Evolutionary conservation across 2,888 invertebrate genomes (phyloP).

Genomic region (Lottia scabra): DNA sequence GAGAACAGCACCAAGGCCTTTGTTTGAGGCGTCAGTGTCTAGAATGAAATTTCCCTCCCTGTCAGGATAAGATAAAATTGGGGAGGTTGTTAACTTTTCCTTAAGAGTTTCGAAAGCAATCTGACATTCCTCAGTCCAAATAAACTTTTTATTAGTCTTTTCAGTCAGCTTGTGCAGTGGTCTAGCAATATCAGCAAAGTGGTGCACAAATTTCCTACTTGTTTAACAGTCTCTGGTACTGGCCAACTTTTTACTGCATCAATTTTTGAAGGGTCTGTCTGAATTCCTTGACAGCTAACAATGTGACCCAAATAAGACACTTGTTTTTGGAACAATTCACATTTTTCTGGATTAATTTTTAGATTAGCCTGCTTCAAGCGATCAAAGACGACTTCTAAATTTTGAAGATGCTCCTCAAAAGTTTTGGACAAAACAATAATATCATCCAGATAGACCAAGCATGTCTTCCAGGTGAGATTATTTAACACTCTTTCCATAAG

Average conservation of each 20-base stretch:
- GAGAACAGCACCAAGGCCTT: constrained; percentile 30
- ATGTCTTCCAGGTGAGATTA: constrained; percentile 12
- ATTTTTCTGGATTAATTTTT: constrained; percentile 13
- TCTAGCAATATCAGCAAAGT: not conserved
- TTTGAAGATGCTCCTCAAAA: constrained; percentile 3
- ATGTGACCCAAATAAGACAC: constrained; percentile 1
- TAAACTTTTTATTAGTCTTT: not conserved
- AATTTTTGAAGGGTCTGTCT: constrained; percentile 14
- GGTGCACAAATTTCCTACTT: not conserved
- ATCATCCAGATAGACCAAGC: constrained; percentile 8
- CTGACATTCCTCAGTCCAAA: not conserved
- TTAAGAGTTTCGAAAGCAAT: not conserved
- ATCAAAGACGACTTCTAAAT: constrained; percentile 6
- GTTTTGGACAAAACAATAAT: constrained; percentile 3
- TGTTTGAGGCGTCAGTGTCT: too few species aligned
- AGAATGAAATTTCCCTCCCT: not conserved
- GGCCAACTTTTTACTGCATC: constrained; percentile 7
- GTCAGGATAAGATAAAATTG: not conserved
- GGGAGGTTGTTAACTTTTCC: not conserved
- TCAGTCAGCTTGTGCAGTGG: too few species aligned
- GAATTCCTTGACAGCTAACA: constrained; percentile 9
- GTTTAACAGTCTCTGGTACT: not conserved
- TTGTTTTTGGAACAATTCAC: not conserved
- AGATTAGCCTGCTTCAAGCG: constrained; percentile 5
- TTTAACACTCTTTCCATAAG: constrained; percentile 7